A percentile compares a stretch with the other conserved stretches of the same genome.
Evolutionary conservation across 2,113 vertebrate species (phyloP).

Genomic region (Phylloscopus trochilus): DNA sequence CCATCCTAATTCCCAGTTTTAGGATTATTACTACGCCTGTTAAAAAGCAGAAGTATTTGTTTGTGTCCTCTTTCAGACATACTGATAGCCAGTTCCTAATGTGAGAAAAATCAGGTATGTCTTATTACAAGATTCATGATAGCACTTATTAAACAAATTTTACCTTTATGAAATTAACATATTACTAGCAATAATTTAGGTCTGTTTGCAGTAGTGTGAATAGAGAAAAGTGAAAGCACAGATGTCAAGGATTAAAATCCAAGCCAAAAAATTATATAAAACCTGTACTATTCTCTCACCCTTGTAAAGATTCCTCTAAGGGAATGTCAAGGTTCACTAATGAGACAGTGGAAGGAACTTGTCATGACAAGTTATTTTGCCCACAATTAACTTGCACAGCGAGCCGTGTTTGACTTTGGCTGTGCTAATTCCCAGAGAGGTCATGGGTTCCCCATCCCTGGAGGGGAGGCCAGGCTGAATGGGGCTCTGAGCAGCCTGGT

Average conservation of each 20-base stretch:
- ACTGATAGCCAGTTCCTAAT: background rate
- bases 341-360: background rate
- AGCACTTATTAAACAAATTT: background rate
- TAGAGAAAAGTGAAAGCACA: background rate
- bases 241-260: background rate
- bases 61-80: background rate
- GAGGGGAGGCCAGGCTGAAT: background rate
- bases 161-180: background rate
- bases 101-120: background rate
- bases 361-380: background rate
- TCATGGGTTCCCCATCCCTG: background rate
- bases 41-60: background rate
- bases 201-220: background rate
- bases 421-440: background rate
- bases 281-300: background rate
- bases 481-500: background rate
- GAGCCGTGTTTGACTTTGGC: background rate
- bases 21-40: background rate
- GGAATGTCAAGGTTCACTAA: slow-evolving; percentile 4
- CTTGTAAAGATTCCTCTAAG: background rate
- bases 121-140: background rate
- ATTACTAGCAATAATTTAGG: background rate
- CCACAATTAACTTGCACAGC: background rate
- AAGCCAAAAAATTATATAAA: background rate
- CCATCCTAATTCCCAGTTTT: background rate